Evolutionary conservation across 2,888 invertebrate species (phyloP), one percentile per base, ranked within the genome.

Genomic region (Hylaea fasciaria): DNA sequence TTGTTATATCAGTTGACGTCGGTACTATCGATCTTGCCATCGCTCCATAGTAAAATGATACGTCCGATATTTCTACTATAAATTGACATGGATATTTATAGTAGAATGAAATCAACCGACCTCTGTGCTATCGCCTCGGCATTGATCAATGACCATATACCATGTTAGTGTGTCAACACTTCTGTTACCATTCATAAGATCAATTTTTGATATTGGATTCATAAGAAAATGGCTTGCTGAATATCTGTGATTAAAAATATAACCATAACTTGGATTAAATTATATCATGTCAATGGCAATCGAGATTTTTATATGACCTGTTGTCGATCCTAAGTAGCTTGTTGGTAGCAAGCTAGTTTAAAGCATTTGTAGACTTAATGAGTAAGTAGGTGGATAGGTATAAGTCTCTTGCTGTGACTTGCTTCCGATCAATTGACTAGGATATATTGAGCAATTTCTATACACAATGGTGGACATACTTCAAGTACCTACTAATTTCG

Each of bases 311-410:
- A 5, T 52, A 37, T 44, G 35, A 11, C 10, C 10, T 49, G 72
- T 68, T 74, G 72, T 78, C 74, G 72, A 72, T 77, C 77, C 78
- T 73, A 65, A 57, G 72, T 86, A 85, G 91, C 91, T 92, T 91
- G 91, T 86, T 70, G n/a, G 79, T 86, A 86, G 87, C 91, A 89
- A 87, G 92, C 92, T 91, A 87, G 87, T 78, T 59, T 85, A 77
- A 90, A 91, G 92, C 92, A 92, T 92, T 92, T 91, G 85, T 91
- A 91, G 90, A 84, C 72, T 85, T 88, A 88, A 85, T 67, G 55
- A 81, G 79, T 22, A 82, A 80, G 80, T 91, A 90, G 86, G 69
- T 80, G 72, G 75, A 72, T 87, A 89, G 81, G 65, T 64, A 58
- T 80, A 77, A 81, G 70, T 68, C 73, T 40, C 46, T 13, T 37